Conservation (phyloP, 53 echinoderm and acorn worm species). For the Henricia sp. region DNA sequence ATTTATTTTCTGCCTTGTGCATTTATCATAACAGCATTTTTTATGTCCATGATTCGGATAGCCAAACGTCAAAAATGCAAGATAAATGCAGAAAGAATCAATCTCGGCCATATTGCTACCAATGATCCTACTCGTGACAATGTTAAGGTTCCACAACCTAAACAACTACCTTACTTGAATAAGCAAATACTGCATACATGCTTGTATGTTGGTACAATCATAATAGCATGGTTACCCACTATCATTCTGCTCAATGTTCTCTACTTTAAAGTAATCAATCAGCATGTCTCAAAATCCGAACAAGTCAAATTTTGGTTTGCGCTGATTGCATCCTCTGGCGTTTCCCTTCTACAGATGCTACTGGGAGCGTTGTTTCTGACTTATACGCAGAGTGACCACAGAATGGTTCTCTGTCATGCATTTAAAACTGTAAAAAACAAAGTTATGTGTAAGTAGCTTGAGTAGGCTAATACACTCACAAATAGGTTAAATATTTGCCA, state of each 20-base stretch:
- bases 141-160: background rate
- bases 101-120: background rate
- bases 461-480: too few relatives aligned
- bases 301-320: background rate
- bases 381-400: constrained; percentile 21
- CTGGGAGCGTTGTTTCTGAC: constrained; percentile 30
- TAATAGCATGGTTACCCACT: background rate
- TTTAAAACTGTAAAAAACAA: background rate
- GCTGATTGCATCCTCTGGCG: background rate
- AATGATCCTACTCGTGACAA: background rate
- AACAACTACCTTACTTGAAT: background rate
- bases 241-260: background rate
- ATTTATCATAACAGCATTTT: background rate
- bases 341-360: constrained; percentile 14
- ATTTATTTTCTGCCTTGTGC: background rate
- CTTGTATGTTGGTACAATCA: background rate
- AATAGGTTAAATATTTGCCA: too few relatives aligned
- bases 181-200: background rate
- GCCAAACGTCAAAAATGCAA: constrained; percentile 28
- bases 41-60: background rate
- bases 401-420: background rate
- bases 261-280: background rate
- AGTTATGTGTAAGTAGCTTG: background rate
- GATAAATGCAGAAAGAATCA: constrained; percentile 1
- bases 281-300: background rate